These are phyloP conservation scores for Capreolus pygargus DNA, from an alignment of 2,113 vertebrate species.

Conservation along the genomic window DNA sequence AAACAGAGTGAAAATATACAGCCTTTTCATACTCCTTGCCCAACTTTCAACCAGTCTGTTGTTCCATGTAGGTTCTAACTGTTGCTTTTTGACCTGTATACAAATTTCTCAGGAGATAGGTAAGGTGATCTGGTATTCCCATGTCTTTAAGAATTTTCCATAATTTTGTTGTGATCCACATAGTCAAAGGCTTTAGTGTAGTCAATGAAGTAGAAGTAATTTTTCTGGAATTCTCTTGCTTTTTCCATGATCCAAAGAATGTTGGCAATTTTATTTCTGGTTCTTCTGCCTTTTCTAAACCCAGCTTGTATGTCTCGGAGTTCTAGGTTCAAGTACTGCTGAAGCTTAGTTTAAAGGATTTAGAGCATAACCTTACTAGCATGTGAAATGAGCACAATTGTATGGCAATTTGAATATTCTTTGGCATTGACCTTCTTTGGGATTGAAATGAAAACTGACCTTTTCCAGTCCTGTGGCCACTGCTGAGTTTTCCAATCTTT, in stretches of 20 bases:
- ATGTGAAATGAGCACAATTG: not conserved
- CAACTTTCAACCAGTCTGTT: not conserved
- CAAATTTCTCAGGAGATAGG: not conserved
- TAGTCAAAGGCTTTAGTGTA: not conserved
- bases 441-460: not conserved
- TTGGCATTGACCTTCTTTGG: not conserved
- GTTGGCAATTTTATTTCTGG: not conserved
- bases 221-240: not conserved
- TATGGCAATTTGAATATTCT: not conserved
- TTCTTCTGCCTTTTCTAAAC: not conserved
- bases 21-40: not conserved
- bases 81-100: not conserved
- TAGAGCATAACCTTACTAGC: not conserved
- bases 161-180: not conserved
- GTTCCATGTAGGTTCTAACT: not conserved
- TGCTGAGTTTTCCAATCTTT: not conserved
- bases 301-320: not conserved
- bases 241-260: not conserved
- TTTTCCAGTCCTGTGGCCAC: not conserved
- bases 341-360: not conserved
- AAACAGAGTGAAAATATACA: not conserved
- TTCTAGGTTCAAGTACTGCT: not conserved
- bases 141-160: not conserved
- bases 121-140: not conserved
- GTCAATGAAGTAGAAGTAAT: not conserved